These are phyloP conservation scores for Zaprionus gabonicus DNA, from an alignment of 1,140 invertebrate species.

Conservation along the genomic window DNA sequence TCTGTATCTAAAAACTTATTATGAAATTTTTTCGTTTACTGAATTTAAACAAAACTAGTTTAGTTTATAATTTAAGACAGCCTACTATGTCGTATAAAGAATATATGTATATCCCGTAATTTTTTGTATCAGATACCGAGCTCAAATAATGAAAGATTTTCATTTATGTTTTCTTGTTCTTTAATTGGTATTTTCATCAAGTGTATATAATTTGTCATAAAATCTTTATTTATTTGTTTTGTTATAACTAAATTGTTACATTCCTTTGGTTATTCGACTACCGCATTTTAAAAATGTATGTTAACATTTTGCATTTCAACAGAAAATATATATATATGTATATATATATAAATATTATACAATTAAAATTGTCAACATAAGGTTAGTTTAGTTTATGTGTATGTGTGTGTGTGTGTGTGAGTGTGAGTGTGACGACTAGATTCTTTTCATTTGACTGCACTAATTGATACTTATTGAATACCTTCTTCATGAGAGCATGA, in stretches of 20 bases:
- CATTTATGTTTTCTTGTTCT: conserved; percentile 37
- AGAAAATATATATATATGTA: conserved; percentile 34
- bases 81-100: conserved; percentile 13
- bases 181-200: conserved; percentile 63
- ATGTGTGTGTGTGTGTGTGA: not conserved
- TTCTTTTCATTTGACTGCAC: conserved; percentile 19
- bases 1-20: conserved; percentile 29
- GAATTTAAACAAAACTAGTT: conserved; percentile 17
- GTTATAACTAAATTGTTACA: conserved; percentile 70
- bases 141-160: not conserved
- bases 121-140: not conserved
- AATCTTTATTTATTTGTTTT: conserved; percentile 52
- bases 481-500: conserved; percentile 54
- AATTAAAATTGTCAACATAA: conserved; percentile 64
- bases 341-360: conserved; percentile 65
- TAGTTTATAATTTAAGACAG: conserved; percentile 1
- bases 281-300: conserved; percentile 64
- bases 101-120: too few species aligned
- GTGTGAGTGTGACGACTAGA: not conserved
- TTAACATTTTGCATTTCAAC: conserved; percentile 70
- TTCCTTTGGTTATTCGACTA: conserved; percentile 53
- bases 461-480: conserved; percentile 55
- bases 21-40: not conserved
- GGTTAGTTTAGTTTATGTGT: conserved; percentile 25
- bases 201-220: conserved; percentile 74